phyloP scores from a whole-genome alignment of 2,797 vertebrate genomes.

The Gallirallus australis region DNA sequence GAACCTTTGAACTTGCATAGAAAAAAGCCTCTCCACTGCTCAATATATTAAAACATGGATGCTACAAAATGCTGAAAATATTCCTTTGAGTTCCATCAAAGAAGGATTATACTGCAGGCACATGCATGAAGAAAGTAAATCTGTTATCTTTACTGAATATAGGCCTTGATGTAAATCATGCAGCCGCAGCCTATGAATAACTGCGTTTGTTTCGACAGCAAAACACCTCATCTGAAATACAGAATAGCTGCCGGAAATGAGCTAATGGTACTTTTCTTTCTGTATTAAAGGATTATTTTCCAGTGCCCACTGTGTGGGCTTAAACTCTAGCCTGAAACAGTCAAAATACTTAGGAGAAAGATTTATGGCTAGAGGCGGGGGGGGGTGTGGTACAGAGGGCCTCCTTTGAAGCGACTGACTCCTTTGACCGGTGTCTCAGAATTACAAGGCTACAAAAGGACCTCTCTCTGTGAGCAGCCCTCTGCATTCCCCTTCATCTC shows the following conservation, averaged over 20 bases:
- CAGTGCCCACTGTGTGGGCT: slow-evolving; percentile 78
- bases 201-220: slow-evolving; percentile 46
- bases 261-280: slow-evolving; percentile 57
- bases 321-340: slow-evolving; percentile 71
- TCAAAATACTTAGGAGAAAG: slow-evolving; percentile 66
- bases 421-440: slow-evolving; percentile 48
- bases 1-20: slow-evolving; percentile 16
- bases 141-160: slow-evolving; percentile 58
- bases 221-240: slow-evolving; percentile 62
- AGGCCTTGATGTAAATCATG: slow-evolving; percentile 58
- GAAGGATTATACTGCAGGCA: slow-evolving; percentile 15
- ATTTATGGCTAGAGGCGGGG: slow-evolving; percentile 55
- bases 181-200: slow-evolving; percentile 52
- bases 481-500: slow-evolving; percentile 36
- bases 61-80: slow-evolving; percentile 31
- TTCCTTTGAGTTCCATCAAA: slow-evolving; percentile 49
- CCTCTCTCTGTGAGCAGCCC: slow-evolving; percentile 6
- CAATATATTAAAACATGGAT: not conserved
- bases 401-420: slow-evolving; percentile 68
- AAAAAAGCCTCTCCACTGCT: not conserved
- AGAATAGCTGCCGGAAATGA: slow-evolving; percentile 62
- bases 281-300: slow-evolving; percentile 70
- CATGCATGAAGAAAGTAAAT: slow-evolving; percentile 37
- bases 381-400: not conserved
- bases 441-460: slow-evolving; percentile 55